Evolutionary conservation across 2,113 vertebrate genomes (phyloP).

Genomic region (Callochromis pleurospilus): DNA sequence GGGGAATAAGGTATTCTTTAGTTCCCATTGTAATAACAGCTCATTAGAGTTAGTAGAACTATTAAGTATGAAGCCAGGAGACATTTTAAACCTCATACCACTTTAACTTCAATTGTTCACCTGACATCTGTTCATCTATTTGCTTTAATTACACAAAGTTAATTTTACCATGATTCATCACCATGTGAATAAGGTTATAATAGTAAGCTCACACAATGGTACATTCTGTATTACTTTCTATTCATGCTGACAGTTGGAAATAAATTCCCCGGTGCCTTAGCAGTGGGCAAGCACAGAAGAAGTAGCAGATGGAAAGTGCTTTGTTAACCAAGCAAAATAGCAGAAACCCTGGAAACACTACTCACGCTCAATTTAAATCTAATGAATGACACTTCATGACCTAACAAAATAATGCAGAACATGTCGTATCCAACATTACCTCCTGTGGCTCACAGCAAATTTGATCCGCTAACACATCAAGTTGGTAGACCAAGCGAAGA

Average conservation of each 20-base stretch:
- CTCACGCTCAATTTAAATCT: background rate
- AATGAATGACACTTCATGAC: background rate
- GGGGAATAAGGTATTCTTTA: background rate
- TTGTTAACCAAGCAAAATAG: background rate
- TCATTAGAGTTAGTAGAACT: background rate
- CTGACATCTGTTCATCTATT: background rate
- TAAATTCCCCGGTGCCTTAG: background rate
- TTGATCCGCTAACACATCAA: background rate
- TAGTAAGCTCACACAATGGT: background rate
- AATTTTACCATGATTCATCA: background rate
- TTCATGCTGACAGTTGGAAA: background rate
- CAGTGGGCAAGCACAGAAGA: background rate
- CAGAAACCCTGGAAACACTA: background rate
- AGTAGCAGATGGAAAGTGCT: background rate
- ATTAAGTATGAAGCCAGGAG: background rate
- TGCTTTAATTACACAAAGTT: background rate
- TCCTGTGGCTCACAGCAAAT: background rate
- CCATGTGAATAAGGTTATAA: background rate
- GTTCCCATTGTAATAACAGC: background rate
- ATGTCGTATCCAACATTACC: background rate
- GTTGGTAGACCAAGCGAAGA: background rate
- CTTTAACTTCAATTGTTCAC: background rate
- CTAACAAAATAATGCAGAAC: background rate
- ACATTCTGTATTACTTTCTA: background rate
- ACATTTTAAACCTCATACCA: background rate